Percentiles rank a stretch among this genome's conserved stretches.
phyloP scores from a whole-genome alignment of 2,888 invertebrate species.

The Blera fallax region DNA sequence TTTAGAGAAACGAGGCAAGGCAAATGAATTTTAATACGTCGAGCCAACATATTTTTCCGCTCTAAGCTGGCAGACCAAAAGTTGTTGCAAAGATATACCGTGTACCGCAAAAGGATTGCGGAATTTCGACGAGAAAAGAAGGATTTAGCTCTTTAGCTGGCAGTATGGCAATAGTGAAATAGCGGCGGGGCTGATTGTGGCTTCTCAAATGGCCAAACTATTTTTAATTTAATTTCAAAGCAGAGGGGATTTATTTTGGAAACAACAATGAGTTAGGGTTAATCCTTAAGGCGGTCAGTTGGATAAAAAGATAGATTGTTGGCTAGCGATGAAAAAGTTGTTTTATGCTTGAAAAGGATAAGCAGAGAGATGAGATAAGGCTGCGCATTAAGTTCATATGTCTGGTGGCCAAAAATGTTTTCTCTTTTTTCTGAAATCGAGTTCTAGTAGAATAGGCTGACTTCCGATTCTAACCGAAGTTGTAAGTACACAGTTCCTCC shows the following conservation, averaged over 20 bases:
- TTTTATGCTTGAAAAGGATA: background rate
- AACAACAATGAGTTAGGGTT: background rate
- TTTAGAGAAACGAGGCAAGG: slow-evolving; percentile 22
- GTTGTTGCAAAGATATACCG: slow-evolving; percentile 49
- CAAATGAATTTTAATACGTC: slow-evolving; percentile 65
- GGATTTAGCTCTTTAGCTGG: background rate
- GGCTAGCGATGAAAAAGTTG: background rate
- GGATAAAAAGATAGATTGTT: background rate
- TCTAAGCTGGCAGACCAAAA: slow-evolving; percentile 59
- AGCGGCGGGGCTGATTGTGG: slow-evolving; percentile 20
- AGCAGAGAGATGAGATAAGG: too few relatives aligned
- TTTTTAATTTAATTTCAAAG: slow-evolving; percentile 8
- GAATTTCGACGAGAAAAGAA: slow-evolving; percentile 23
- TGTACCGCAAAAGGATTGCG: slow-evolving; percentile 59
- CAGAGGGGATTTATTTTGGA: background rate
- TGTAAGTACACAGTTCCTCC: too few relatives aligned
- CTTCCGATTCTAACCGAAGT: too few relatives aligned
- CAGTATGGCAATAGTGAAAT: slow-evolving; percentile 8
- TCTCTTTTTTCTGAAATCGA: too few relatives aligned
- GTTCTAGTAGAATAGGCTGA: too few relatives aligned
- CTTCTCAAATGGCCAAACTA: slow-evolving; percentile 11
- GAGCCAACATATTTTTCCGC: slow-evolving; percentile 49
- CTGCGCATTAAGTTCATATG: too few relatives aligned
- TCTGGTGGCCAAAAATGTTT: too few relatives aligned
- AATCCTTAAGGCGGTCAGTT: background rate